Evolutionary conservation across 2,113 vertebrate species (phyloP).

Genomic region (Capreolus pygargus): DNA sequence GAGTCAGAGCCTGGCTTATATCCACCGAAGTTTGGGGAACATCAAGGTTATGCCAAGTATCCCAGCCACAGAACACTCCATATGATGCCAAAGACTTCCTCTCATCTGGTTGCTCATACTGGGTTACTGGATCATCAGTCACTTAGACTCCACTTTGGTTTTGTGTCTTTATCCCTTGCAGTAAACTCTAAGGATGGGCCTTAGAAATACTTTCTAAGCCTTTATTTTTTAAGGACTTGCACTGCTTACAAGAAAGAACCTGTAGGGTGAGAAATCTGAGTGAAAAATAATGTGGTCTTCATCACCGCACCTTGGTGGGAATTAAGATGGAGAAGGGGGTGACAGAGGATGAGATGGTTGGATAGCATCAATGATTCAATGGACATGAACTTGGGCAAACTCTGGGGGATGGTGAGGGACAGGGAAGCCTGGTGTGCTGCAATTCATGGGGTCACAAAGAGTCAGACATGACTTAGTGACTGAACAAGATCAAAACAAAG

Average conservation of each 20-base stretch:
- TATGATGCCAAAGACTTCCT: not conserved
- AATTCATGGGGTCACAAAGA: not conserved
- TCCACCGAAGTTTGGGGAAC: not conserved
- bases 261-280: not conserved
- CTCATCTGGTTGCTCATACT: not conserved
- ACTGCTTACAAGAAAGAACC: not conserved
- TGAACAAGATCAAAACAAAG: not conserved
- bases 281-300: not conserved
- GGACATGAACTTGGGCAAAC: not conserved
- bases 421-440: not conserved
- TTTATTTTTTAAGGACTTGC: not conserved
- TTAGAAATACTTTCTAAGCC: not conserved
- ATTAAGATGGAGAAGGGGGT: not conserved
- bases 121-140: not conserved
- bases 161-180: not conserved
- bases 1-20: constrained; percentile 13
- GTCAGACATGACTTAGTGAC: not conserved
- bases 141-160: not conserved
- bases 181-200: not conserved
- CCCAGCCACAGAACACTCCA: not conserved
- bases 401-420: not conserved
- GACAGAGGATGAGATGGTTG: not conserved
- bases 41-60: not conserved
- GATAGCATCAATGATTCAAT: not conserved
- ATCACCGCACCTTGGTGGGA: not conserved